phyloP scores from a whole-genome alignment of 2,888 invertebrate genomes.

The Athalia circularis region DNA sequence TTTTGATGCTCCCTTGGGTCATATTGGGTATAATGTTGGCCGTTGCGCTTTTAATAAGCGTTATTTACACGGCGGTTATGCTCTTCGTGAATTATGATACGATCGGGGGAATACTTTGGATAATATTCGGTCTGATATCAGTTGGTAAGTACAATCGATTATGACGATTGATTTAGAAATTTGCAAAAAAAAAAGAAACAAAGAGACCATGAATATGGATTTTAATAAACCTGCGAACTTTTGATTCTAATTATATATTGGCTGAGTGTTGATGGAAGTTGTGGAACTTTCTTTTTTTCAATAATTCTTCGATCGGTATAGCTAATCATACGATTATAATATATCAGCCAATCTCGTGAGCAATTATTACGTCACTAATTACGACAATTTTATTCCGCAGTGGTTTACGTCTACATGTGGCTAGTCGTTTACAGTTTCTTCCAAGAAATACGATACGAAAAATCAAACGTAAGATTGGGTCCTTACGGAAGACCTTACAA shows the following conservation, averaged over 20 bases:
- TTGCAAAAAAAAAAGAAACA: background rate
- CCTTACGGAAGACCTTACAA: conserved; percentile 71
- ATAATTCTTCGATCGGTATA: too few species aligned
- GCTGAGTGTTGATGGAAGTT: too few species aligned
- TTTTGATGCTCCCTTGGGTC: conserved; percentile 90
- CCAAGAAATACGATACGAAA: conserved; percentile 78
- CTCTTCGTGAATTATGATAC: conserved; percentile 81
- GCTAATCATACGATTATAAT: too few species aligned
- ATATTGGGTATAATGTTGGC: conserved; percentile 87
- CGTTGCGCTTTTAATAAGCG: conserved; percentile 85
- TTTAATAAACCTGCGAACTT: too few species aligned
- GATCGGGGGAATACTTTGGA: conserved; percentile 78
- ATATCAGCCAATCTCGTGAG: too few species aligned
- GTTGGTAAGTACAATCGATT: conserved; percentile 75
- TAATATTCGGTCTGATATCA: conserved; percentile 79
- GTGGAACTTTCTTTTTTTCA: too few species aligned
- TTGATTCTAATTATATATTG: too few species aligned
- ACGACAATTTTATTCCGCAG: conserved; percentile 73
- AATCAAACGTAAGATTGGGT: conserved; percentile 65
- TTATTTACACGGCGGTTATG: conserved; percentile 86
- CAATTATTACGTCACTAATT: conserved; percentile 1
- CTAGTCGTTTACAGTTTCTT: conserved; percentile 90
- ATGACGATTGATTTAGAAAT: background rate
- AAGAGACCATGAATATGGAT: too few species aligned
- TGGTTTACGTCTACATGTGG: conserved; percentile 88